phyloP scores from a whole-genome alignment of 2,888 invertebrate species.

The Megamerina dolium region DNA sequence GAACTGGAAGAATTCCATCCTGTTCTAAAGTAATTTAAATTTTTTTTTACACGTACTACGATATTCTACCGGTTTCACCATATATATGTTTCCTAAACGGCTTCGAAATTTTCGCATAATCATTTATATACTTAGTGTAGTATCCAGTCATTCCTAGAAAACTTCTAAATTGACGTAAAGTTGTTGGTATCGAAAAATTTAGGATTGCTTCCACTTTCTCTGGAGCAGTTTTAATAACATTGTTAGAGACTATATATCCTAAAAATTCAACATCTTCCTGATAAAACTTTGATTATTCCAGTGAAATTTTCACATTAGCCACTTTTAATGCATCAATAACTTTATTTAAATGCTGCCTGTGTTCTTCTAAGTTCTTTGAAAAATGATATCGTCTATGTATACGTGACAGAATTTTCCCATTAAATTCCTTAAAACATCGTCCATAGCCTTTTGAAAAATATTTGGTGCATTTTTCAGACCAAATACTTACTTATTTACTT shows the following conservation, averaged over 20 bases:
- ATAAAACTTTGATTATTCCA: constrained; percentile 19
- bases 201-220: constrained; percentile 15
- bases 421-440: constrained; percentile 1
- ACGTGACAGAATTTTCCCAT: constrained; percentile 18
- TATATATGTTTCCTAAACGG: constrained; percentile 15
- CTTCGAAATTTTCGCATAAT: constrained; percentile 17
- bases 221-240: constrained; percentile 14
- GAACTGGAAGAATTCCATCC: constrained; percentile 6
- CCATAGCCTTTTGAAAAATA: no score
- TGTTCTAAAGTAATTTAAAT: constrained; percentile 14
- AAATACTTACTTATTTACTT: no score
- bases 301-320: constrained; percentile 19
- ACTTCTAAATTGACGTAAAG: constrained; percentile 9
- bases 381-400: constrained; percentile 22
- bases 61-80: constrained; percentile 15
- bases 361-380: constrained; percentile 8
- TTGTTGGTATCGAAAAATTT: constrained; percentile 16
- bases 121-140: no score
- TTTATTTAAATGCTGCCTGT: constrained; percentile 11
- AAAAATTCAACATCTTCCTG: constrained; percentile 16
- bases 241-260: constrained; percentile 6
- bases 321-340: constrained; percentile 6
- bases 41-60: constrained; percentile 14
- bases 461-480: no score
- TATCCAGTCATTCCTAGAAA: no score